phyloP scores from a whole-genome alignment of 2,888 invertebrate species.

The Crocallis elinguaria region DNA sequence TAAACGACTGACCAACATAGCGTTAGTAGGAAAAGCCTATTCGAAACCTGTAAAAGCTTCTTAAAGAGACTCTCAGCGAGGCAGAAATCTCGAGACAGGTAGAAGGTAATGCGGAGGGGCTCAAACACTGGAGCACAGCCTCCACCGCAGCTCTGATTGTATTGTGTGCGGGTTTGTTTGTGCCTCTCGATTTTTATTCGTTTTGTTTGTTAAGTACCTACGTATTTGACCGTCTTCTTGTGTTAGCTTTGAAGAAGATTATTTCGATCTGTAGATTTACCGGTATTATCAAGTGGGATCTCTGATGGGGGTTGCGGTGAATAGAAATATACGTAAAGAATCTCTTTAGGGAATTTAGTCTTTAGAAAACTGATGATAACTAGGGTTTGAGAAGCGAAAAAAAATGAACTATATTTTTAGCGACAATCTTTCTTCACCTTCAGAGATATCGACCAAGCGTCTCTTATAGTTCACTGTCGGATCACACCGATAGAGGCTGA shows the following conservation, averaged over 20 bases:
- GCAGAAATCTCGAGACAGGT: background rate
- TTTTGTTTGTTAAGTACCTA: background rate
- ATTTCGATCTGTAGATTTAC: too few relatives aligned
- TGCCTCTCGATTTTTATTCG: background rate
- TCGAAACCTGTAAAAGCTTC: conserved; percentile 30
- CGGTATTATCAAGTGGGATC: too few relatives aligned
- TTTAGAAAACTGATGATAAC: too few relatives aligned
- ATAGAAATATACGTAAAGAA: too few relatives aligned
- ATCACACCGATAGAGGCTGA: too few relatives aligned
- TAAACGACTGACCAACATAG: background rate
- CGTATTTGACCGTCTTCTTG: background rate
- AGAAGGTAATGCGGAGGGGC: conserved; percentile 25
- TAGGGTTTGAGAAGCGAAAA: too few relatives aligned
- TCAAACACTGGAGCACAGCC: background rate
- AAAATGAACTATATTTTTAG: too few relatives aligned
- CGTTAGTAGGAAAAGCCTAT: conserved; percentile 26
- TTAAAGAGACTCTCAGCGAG: conserved; percentile 16
- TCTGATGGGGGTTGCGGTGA: too few relatives aligned
- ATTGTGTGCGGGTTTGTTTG: background rate
- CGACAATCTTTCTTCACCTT: too few relatives aligned
- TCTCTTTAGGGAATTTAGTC: too few relatives aligned
- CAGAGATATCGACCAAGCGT: too few relatives aligned
- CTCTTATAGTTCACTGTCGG: too few relatives aligned
- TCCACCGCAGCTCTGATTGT: background rate
- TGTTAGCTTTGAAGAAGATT: background rate